Evolutionary conservation across 2,888 invertebrate genomes (phyloP), one percentile per base, ranked within the genome.

Genomic region (Ectropis crepuscularia): DNA sequence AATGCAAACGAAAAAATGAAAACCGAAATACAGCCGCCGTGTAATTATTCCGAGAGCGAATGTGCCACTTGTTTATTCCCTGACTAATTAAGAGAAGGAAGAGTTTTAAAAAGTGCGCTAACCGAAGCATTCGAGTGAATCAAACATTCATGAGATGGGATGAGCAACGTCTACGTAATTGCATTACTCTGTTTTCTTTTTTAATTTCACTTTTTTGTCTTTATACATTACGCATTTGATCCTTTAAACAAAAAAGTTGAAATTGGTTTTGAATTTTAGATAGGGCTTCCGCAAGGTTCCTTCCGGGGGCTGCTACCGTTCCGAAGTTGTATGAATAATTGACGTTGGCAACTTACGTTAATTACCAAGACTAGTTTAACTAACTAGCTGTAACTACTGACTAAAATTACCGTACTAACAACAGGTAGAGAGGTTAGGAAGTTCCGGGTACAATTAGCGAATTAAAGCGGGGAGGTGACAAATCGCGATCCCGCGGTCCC

Each of bases 31-130:
- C 84, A 79, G 82, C 87, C 81, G 77, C 80, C 74, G 81, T 81
- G 89, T 88, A 92, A 92, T 92, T 92, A 92, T 91, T 86, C 83
- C 82, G 85, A 89, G 82, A 88, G 92, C 89, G 89, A 92, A 92
- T 90, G 88, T 88, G 88, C 88, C 89, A 83, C 86, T 89, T 90
- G 91, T 89, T 92, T 91, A 90, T 90, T 87, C 90, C 88, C 85
- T 80, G 87, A 87, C 90, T 90, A 92, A 92, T 92, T 92, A 92
- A 89, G 89, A 87, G 83, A 81, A 87, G 86, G 86, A 88, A 86
- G 86, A 85, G 83, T 87, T 87, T 88, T 79, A 75, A 85, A 88
- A 88, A 90, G 83, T 78, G 81, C 79, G 83, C 81, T 79, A 81
- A 79, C 75, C 76, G 76, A 76, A 63, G 82, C 86, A 73, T 85